These are phyloP conservation scores for Sebastes iracundus DNA, from an alignment of 2,797 vertebrate genomes.

Conservation along the genomic window DNA sequence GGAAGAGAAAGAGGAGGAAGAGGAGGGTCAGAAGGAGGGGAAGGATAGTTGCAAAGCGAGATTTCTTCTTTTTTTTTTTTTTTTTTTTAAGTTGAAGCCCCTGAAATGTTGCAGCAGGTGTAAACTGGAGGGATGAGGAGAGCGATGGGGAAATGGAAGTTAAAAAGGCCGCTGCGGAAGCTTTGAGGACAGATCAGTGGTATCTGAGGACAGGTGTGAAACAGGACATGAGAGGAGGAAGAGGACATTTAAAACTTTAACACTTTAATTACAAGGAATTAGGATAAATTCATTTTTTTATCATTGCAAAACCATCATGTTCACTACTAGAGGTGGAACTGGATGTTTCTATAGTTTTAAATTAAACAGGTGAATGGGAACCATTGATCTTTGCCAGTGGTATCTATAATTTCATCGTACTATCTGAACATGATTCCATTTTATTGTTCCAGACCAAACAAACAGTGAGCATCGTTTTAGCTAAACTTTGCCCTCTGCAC, in stretches of 20 bases:
- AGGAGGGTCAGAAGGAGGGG: conserved; percentile 43
- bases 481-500: no score
- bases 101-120: conserved; percentile 11
- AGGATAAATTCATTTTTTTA: not conserved
- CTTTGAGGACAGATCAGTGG: conserved; percentile 41
- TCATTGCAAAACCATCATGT: not conserved
- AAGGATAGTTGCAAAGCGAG: conserved; percentile 26
- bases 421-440: no score
- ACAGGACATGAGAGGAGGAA: conserved; percentile 38
- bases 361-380: no score
- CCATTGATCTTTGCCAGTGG: no score
- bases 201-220: conserved; percentile 52
- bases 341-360: no score
- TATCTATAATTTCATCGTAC: no score
- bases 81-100: not conserved
- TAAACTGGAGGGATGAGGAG: not conserved
- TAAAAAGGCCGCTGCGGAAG: not conserved
- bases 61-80: no score
- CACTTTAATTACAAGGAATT: not conserved
- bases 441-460: no score
- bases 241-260: conserved; percentile 18
- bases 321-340: not conserved
- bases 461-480: no score
- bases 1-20: conserved; percentile 44
- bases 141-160: not conserved